These are phyloP conservation scores for Cephus spinipes DNA, from an alignment of 2,888 invertebrate species.

Conservation along the genomic window DNA sequence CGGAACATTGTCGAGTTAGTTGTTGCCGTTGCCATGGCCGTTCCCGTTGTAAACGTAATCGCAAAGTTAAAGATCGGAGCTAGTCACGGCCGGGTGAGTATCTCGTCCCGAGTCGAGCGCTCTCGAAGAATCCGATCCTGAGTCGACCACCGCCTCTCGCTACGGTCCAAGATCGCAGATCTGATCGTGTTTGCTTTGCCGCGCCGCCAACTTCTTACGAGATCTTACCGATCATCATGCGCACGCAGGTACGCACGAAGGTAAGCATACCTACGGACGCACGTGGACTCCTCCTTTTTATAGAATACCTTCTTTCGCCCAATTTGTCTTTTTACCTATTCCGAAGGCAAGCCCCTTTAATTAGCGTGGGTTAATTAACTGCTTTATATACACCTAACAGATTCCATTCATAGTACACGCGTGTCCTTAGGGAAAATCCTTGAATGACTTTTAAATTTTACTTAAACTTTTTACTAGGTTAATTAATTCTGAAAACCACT, in stretches of 20 bases:
- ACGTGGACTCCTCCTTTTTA: too few relatives aligned
- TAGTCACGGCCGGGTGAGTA: constrained; percentile 32
- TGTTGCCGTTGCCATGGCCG: neutral
- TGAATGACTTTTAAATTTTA: too few relatives aligned
- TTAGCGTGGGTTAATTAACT: constrained; percentile 21
- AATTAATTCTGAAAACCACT: too few relatives aligned
- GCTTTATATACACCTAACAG: too few relatives aligned
- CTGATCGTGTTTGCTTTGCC: constrained; percentile 53
- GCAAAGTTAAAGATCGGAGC: constrained; percentile 27
- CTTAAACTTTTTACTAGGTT: too few relatives aligned
- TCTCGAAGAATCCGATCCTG: constrained; percentile 1
- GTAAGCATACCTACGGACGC: too few relatives aligned
- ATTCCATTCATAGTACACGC: too few relatives aligned
- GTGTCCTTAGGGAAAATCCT: too few relatives aligned
- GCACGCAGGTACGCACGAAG: constrained; percentile 9
- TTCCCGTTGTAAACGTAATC: neutral
- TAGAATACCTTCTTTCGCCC: too few relatives aligned
- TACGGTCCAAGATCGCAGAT: constrained; percentile 36
- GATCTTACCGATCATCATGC: constrained; percentile 30
- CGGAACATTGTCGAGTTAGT: too few relatives aligned
- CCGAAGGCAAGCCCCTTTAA: neutral
- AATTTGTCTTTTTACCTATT: too few relatives aligned
- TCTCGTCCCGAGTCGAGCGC: constrained; percentile 12
- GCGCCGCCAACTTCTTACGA: constrained; percentile 33
- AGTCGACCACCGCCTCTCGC: neutral